phyloP scores from a whole-genome alignment of 2,888 invertebrate species.

The Dione juno region DNA sequence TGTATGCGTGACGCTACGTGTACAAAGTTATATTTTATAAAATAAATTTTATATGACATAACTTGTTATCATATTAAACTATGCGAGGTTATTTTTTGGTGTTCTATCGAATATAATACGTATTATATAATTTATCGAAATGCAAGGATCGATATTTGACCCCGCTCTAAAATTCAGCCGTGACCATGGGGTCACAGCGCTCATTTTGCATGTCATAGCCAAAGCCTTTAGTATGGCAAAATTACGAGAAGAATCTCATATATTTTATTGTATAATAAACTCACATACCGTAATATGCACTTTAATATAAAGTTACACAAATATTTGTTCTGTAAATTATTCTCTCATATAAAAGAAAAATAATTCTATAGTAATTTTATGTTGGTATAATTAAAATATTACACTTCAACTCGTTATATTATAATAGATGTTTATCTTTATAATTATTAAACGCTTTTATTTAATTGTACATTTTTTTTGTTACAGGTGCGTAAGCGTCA shows the following conservation, averaged over 20 bases:
- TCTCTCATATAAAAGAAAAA: not conserved
- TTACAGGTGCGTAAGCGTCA: constrained; percentile 40
- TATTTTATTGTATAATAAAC: constrained; percentile 9
- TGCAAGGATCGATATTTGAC: constrained; percentile 55
- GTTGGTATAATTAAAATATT: not conserved
- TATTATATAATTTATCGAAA: constrained; percentile 36
- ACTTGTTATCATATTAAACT: constrained; percentile 35
- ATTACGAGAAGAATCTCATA: constrained; percentile 23
- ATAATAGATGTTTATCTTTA: constrained; percentile 5
- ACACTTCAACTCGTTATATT: not conserved
- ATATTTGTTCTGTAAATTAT: not conserved
- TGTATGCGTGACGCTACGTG: constrained; percentile 70
- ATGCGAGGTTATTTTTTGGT: constrained; percentile 35
- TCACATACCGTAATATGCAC: not conserved
- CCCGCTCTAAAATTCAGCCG: constrained; percentile 54
- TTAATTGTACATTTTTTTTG: constrained; percentile 27
- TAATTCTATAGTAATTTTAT: not conserved
- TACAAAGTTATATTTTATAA: constrained; percentile 45
- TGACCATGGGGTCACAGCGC: constrained; percentile 52
- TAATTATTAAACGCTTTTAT: not conserved
- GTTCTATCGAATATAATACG: constrained; percentile 26
- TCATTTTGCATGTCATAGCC: constrained; percentile 64
- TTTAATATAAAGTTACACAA: constrained; percentile 1
- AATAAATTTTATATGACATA: constrained; percentile 42
- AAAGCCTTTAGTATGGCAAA: constrained; percentile 40